Conservation (phyloP, 2,888 invertebrate species). For the Anaspis maculata region DNA sequence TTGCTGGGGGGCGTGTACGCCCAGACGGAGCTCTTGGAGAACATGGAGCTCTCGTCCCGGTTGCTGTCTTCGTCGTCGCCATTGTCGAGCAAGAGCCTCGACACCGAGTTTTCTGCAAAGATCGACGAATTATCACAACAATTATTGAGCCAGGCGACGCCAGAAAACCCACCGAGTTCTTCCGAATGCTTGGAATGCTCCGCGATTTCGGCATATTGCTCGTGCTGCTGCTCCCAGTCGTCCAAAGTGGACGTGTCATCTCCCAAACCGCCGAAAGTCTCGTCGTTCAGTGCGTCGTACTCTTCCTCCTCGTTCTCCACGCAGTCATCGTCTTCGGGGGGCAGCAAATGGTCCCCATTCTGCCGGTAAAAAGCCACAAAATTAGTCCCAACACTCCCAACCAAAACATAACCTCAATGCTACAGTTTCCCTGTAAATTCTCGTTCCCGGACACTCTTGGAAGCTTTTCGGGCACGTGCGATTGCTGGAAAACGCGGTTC, state of each 20-base stretch:
- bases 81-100: constrained; percentile 28
- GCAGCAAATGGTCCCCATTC: constrained; percentile 33
- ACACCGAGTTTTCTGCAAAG: constrained; percentile 33
- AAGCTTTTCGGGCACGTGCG: background rate
- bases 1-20: constrained; percentile 25
- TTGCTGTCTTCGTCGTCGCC: constrained; percentile 23
- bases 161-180: no score
- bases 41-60: constrained; percentile 8
- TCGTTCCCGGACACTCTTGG: no score
- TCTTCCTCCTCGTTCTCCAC: constrained; percentile 59
- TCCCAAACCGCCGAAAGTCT: constrained; percentile 79
- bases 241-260: constrained; percentile 41
- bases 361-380: constrained; percentile 20
- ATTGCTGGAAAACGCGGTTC: no score
- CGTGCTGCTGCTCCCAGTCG: constrained; percentile 69
- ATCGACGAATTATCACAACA: no score
- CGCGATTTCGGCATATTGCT: constrained; percentile 56
- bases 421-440: background rate
- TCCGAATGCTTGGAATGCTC: constrained; percentile 42
- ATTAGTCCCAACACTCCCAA: constrained; percentile 1
- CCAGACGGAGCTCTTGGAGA: constrained; percentile 31
- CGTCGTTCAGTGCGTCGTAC: constrained; percentile 87
- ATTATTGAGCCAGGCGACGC: no score
- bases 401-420: constrained; percentile 6
- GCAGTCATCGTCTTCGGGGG: constrained; percentile 54